Evolutionary conservation across 1,140 invertebrate species (phyloP), one percentile per base, ranked within the genome.

Genomic region (Neuroterus valhalla): DNA sequence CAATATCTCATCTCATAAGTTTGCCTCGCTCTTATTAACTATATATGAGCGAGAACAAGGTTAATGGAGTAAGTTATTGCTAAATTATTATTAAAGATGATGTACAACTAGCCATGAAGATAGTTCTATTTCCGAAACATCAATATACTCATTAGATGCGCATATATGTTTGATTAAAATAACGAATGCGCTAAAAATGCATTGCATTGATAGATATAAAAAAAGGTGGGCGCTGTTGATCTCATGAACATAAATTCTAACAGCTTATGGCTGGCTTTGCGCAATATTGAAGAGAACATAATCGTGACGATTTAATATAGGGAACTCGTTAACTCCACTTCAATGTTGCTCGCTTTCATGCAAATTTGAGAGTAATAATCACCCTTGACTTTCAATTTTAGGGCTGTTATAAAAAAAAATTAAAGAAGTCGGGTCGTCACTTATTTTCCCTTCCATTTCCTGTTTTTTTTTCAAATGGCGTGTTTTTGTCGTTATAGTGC

Each of bases 281-380:
- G 55, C 31, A 62, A 62, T 62, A 62, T 62, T 62, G n/a, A 62
- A 62, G 23, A 62, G 31, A 62, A 62, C 21, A 62, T 62, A 62
- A 62, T 62, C 15, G 21, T 23, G 55, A 23, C 23, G 3, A n/a
- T 31, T 23, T 14, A 62, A 62, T n/a, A 12, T 23, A 14, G 55
- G 23, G n/a, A 62, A 62, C 21, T 62, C 26, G 23, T 62, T 15
- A 62, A 23, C 55, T 62, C 31, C 55, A 62, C 26, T 62, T 62
- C 31, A 62, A 62, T 23, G 23, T 62, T 62, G 55, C 55, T 62
- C 55, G 26, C 55, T 12, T 62, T 62, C 14, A 62, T 6, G 55
- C 55, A 62, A 62, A 62, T 31, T 31, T 62, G n/a, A 14, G 14
- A 8, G 26, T 21, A 21, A 62, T 26, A 62, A 31, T 21, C 31